A percentile compares a stretch with the other conserved stretches of the same genome.
Evolutionary conservation across 2,888 invertebrate species (phyloP).

Genomic region (Anthrax anthrax): DNA sequence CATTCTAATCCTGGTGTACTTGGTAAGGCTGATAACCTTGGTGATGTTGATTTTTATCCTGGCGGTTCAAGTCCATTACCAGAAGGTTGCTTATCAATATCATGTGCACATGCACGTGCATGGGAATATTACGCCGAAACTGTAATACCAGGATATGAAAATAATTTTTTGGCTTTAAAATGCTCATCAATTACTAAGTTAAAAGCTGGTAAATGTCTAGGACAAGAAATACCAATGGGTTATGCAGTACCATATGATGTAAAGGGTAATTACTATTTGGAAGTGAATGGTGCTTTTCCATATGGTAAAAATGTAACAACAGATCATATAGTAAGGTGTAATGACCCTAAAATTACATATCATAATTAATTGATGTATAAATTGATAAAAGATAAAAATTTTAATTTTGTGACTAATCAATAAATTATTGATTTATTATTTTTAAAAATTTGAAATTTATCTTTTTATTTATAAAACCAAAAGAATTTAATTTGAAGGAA

Average conservation of each 20-base stretch:
- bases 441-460: no score
- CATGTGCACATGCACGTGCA: constrained; percentile 25
- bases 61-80: constrained; percentile 24
- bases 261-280: constrained; percentile 30
- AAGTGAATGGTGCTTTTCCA: constrained; percentile 20
- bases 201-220: constrained; percentile 20
- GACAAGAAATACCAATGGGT: constrained; percentile 24
- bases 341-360: no score
- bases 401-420: no score
- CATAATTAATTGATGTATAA: no score
- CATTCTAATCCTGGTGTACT: constrained; percentile 26
- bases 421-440: no score
- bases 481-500: no score
- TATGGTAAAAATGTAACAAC: constrained; percentile 17
- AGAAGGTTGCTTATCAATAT: constrained; percentile 21
- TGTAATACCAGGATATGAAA: constrained; percentile 22
- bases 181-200: constrained; percentile 21
- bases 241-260: constrained; percentile 18
- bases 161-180: constrained; percentile 19
- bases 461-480: no score
- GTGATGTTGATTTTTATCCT: constrained; percentile 29
- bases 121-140: constrained; percentile 26
- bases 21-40: constrained; percentile 23
- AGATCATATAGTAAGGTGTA: no score
- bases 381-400: no score